Conservation (phyloP, 2,797 vertebrate species). For the Poecilia wingei region DNA sequence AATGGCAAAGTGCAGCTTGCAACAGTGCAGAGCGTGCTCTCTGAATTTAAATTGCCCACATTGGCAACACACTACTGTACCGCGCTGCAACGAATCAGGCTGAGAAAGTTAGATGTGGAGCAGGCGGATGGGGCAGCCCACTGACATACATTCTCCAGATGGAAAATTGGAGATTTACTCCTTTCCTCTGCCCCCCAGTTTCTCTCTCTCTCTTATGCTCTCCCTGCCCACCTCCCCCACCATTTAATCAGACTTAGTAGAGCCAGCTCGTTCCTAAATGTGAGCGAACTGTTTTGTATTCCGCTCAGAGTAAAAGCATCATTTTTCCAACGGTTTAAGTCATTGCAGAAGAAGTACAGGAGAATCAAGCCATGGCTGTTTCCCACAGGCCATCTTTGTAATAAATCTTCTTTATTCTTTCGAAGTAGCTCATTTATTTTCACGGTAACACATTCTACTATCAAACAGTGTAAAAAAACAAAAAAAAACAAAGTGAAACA, state of each 20-base stretch:
- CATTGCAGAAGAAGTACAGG: constrained; percentile 7
- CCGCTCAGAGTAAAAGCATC: constrained; percentile 21
- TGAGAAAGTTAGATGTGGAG: constrained; percentile 59
- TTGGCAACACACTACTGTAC: constrained; percentile 67
- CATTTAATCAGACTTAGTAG: constrained; percentile 64
- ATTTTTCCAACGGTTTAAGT: constrained; percentile 29
- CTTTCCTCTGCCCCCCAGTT: constrained; percentile 29
- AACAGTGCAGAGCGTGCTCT: constrained; percentile 32
- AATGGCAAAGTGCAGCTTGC: constrained; percentile 39
- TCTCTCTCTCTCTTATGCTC: constrained; percentile 29
- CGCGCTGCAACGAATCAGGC: constrained; percentile 43
- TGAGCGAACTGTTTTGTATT: constrained; percentile 48
- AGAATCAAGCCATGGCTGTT: constrained; percentile 22
- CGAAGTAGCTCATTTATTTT: constrained; percentile 31
- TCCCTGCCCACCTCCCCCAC: constrained; percentile 44
- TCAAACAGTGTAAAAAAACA: constrained; percentile 39
- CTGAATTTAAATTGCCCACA: constrained; percentile 68
- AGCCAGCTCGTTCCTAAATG: constrained; percentile 46
- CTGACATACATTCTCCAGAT: constrained; percentile 76
- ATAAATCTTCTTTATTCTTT: constrained; percentile 28
- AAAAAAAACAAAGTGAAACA: constrained; percentile 19
- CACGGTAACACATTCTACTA: constrained; percentile 26
- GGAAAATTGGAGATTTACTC: constrained; percentile 64
- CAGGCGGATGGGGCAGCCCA: constrained; percentile 64
- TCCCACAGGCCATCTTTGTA: constrained; percentile 19